Conservation (phyloP, 2,888 invertebrate genomes). For the Perizoma affinitatum region DNA sequence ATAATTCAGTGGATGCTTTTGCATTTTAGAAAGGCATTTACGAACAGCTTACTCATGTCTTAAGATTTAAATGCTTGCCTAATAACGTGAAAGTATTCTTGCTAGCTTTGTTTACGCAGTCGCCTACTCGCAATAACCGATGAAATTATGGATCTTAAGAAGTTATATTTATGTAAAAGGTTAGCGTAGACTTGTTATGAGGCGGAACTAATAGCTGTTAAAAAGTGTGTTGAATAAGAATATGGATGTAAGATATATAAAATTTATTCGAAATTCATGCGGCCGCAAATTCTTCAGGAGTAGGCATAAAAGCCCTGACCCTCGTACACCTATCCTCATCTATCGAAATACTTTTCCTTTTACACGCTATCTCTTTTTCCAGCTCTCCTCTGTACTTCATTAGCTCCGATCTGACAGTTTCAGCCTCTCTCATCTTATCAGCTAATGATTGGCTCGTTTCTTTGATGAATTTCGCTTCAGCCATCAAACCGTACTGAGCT, state of each 20-base stretch:
- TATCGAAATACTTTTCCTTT: slow-evolving; percentile 87
- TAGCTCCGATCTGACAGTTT: slow-evolving; percentile 77
- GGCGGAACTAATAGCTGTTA: too few species aligned
- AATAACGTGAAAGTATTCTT: neutral
- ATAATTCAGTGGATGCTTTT: neutral
- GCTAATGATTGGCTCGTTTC: slow-evolving; percentile 77
- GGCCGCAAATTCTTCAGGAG: slow-evolving; percentile 86
- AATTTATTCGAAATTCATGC: slow-evolving; percentile 47
- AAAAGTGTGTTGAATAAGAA: too few species aligned
- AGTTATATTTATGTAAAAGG: too few species aligned
- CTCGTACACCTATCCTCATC: slow-evolving; percentile 86
- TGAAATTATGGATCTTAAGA: too few species aligned
- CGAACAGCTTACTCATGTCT: neutral
- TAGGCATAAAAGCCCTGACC: slow-evolving; percentile 87
- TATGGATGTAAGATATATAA: slow-evolving; percentile 1
- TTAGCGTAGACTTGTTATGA: too few species aligned
- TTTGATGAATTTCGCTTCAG: slow-evolving; percentile 87
- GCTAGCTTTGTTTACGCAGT: neutral
- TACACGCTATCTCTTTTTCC: slow-evolving; percentile 88
- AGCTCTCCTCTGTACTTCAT: slow-evolving; percentile 86
- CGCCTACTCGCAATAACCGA: too few species aligned
- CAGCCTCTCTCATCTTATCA: slow-evolving; percentile 86
- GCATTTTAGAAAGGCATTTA: slow-evolving; percentile 16
- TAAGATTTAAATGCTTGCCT: too few species aligned
- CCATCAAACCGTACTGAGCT: slow-evolving; percentile 89